phyloP scores from a whole-genome alignment of 2,113 vertebrate genomes.

The Galeopterus variegatus region DNA sequence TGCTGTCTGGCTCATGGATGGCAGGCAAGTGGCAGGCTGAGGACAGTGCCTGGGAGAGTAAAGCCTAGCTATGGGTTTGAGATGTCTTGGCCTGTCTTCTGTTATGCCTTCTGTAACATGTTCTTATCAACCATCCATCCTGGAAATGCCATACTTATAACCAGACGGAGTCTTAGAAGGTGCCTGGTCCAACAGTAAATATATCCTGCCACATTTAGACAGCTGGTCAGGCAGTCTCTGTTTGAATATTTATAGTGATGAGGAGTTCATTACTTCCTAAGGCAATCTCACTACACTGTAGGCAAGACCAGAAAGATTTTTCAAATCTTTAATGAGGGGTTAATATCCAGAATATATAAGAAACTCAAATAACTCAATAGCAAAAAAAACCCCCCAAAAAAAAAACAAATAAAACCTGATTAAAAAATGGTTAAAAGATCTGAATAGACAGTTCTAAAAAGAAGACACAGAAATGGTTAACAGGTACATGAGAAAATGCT shows the following conservation, averaged over 20 bases:
- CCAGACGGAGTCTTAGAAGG: background rate
- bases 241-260: background rate
- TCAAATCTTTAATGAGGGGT: background rate
- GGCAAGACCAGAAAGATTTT: background rate
- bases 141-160: conserved; percentile 54
- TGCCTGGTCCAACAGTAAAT: background rate
- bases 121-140: conserved; percentile 9
- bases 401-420: no score
- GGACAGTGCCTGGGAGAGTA: background rate
- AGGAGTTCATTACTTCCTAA: background rate
- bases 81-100: background rate
- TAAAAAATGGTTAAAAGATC: no score
- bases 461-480: no score
- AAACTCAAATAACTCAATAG: no score
- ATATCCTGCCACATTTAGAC: background rate
- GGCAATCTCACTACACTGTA: background rate
- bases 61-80: background rate
- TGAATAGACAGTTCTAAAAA: no score
- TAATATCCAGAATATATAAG: no score
- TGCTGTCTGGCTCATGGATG: background rate
- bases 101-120: background rate
- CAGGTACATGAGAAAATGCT: no score
- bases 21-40: background rate
- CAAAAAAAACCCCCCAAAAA: no score
- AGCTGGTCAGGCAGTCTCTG: background rate